Evolutionary conservation across 1,140 invertebrate genomes (phyloP), one percentile per base, ranked within the genome.

Genomic region (Platorchestia sp.): DNA sequence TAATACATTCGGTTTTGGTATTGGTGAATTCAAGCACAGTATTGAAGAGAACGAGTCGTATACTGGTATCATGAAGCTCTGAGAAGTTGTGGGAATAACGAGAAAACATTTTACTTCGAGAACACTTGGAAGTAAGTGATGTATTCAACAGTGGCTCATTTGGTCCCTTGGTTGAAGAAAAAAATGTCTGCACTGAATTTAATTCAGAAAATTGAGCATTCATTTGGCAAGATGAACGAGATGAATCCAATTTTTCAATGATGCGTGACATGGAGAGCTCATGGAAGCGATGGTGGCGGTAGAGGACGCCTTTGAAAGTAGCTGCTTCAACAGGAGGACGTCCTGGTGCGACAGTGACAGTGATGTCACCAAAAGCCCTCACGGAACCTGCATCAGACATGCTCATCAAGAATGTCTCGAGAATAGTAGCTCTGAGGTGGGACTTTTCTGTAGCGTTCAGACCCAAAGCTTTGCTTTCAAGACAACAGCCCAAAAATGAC

Each of bases 291-390:
- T 93, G 91, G 44, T 93, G 91, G 40, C 91, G 43, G 45, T 93
- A 93, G 22, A 93, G 91, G 44, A 93, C 41, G 44, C 91, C 91
- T 47, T 47, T 93, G 91, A 93, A 93, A 40, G 44, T 44, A 45
- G 43, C 1, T 40, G 91, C 91, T 36, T 93, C 91, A 3, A 36
- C 16, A 3, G 40, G 41, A 40, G 45, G 91, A 19, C 91, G 91
- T 19, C 91, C 91, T 19, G 91, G 45, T 44, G 44, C 91, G 36
- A 45, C 22, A 36, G 91, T 93, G 45, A 93, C 40, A 0, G 45
- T 44, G 22, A 93, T 36, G 22, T 93, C 91, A 45, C 91, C 91
- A 93, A 93, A 93, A 42, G 44, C 45, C 40, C 45, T 44, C 7
- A 36, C 41, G 40, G 45, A 3, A 14, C 45, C 91, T 45, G 40